Percentiles rank a stretch among this genome's conserved stretches.
phyloP scores from a whole-genome alignment of 1,140 invertebrate species.

The Tyrophagus putrescentiae region DNA sequence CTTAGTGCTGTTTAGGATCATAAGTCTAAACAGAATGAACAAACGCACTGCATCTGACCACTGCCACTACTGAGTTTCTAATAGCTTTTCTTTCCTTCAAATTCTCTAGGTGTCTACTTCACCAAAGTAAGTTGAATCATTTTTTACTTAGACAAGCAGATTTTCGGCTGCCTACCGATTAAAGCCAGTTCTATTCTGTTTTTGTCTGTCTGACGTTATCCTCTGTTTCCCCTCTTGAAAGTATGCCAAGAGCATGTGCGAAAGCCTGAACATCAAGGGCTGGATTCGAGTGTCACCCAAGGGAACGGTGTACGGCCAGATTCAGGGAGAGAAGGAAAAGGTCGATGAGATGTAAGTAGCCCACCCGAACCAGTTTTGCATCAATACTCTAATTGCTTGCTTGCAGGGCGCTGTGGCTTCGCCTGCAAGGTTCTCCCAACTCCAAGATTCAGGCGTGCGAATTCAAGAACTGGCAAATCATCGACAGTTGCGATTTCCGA shows the following conservation, averaged over 20 bases:
- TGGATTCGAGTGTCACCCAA: constrained; percentile 78
- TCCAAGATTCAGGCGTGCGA: constrained; percentile 65
- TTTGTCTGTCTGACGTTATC: no score
- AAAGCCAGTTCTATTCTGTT: no score
- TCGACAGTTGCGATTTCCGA: constrained; percentile 56
- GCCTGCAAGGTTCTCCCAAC: constrained; percentile 62
- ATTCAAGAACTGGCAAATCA: constrained; percentile 58
- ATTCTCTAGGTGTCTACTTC: constrained; percentile 56
- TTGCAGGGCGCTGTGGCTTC: constrained; percentile 63
- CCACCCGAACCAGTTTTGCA: no score
- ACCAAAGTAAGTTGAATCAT: constrained; percentile 42
- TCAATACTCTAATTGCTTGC: constrained; percentile 29
- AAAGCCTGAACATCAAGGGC: constrained; percentile 54
- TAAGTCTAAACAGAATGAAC: neutral
- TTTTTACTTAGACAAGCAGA: neutral
- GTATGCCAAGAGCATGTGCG: constrained; percentile 60
- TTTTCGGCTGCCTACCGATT: neutral
- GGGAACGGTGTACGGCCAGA: constrained; percentile 67
- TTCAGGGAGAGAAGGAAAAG: constrained; percentile 59
- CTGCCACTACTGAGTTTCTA: neutral
- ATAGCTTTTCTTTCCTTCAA: constrained; percentile 24
- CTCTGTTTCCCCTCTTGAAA: constrained; percentile 15
- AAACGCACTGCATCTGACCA: no score
- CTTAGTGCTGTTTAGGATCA: neutral
- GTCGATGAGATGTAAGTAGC: constrained; percentile 72